These are phyloP conservation scores for Rhagoletis zephyria DNA, from an alignment of 1,140 invertebrate genomes.

Conservation along the genomic window DNA sequence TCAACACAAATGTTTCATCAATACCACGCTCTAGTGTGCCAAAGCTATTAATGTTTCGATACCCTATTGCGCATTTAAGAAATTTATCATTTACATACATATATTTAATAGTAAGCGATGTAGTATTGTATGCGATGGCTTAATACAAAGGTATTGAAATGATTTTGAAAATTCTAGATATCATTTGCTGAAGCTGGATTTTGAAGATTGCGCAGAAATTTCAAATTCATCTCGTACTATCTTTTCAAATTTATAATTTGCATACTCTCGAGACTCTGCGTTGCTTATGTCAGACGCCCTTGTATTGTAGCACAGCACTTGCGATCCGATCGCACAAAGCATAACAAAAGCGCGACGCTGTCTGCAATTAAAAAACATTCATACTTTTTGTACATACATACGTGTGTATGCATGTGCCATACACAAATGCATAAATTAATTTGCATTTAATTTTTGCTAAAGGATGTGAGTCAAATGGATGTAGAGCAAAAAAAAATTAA, in stretches of 20 bases:
- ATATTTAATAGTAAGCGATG: not conserved
- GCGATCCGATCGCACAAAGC: not conserved
- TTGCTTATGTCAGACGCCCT: not conserved
- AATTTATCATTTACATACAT: not conserved
- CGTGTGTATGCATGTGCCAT: not conserved
- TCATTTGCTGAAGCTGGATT: not conserved
- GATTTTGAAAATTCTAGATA: not conserved
- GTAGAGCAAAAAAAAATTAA: too few relatives aligned
- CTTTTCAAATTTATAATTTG: conserved; percentile 13
- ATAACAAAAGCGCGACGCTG: too few relatives aligned
- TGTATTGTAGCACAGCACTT: not conserved
- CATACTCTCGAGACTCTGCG: not conserved
- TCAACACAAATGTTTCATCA: too few relatives aligned
- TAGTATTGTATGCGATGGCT: not conserved
- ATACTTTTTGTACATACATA: not conserved
- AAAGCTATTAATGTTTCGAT: too few relatives aligned
- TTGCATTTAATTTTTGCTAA: not conserved
- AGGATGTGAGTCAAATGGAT: too few relatives aligned
- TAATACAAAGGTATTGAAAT: conserved; percentile 10
- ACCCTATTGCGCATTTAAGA: too few relatives aligned
- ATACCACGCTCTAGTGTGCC: too few relatives aligned
- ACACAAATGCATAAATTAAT: not conserved
- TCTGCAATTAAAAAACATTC: not conserved
- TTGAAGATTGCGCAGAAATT: not conserved
- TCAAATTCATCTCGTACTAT: not conserved